These are phyloP conservation scores for Calonectris borealis DNA, from an alignment of 2,113 vertebrate species.

Conservation along the genomic window DNA sequence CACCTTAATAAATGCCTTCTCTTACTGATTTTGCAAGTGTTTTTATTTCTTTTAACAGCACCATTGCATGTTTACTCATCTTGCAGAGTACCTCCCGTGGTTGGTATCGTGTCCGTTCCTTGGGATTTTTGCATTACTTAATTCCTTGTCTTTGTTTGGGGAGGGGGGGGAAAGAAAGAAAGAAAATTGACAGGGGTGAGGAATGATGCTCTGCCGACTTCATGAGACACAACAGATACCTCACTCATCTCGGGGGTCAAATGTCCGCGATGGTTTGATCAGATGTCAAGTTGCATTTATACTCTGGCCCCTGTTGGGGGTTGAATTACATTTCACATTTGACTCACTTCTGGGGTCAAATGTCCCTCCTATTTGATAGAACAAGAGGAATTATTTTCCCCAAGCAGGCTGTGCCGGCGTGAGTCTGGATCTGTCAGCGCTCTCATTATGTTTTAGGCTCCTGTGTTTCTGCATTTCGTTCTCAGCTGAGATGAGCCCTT, in stretches of 20 bases:
- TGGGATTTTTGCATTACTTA: neutral
- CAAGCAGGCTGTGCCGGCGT: neutral
- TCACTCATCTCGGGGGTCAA: slow-evolving; percentile 82
- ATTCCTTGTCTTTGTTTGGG: neutral
- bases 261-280: slow-evolving; percentile 80
- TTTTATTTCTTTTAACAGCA: neutral
- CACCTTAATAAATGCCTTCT: neutral
- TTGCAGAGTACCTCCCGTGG: neutral
- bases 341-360: slow-evolving; percentile 80
- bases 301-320: slow-evolving; percentile 76
- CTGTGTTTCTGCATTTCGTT: neutral
- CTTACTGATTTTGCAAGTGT: neutral
- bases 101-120: neutral
- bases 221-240: slow-evolving; percentile 69
- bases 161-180: neutral
- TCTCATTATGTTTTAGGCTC: slow-evolving; percentile 27
- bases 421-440: slow-evolving; percentile 30
- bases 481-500: neutral
- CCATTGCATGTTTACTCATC: neutral
- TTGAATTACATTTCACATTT: slow-evolving; percentile 86
- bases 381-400: slow-evolving; percentile 80
- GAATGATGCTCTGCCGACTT: slow-evolving; percentile 56
- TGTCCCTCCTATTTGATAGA: slow-evolving; percentile 82
- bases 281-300: slow-evolving; percentile 83
- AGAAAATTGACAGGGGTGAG: slow-evolving; percentile 31